Evolutionary conservation across 2,888 invertebrate species (phyloP).

Genomic region (Melieria crassipennis): DNA sequence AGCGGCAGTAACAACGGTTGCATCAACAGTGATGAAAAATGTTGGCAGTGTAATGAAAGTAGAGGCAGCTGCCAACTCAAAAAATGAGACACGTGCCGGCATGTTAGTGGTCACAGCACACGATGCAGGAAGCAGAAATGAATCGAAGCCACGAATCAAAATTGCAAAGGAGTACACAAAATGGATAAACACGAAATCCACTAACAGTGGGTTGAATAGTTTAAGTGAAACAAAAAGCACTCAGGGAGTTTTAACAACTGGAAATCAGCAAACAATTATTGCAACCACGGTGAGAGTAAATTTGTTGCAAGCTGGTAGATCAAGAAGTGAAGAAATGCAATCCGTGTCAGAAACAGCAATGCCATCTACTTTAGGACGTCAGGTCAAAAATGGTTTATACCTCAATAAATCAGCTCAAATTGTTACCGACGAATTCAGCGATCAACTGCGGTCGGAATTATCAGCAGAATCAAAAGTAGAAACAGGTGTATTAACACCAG

Average conservation of each 20-base stretch:
- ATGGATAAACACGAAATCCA: slow-evolving; percentile 35
- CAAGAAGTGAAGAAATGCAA: not conserved
- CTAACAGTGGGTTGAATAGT: slow-evolving; percentile 9
- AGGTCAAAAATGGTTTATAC: slow-evolving; percentile 56
- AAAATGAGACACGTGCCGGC: slow-evolving; percentile 23
- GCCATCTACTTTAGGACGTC: slow-evolving; percentile 48
- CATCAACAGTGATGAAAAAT: slow-evolving; percentile 31
- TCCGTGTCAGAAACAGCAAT: slow-evolving; percentile 26
- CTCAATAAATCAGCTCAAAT: slow-evolving; percentile 61
- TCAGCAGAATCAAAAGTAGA: not conserved
- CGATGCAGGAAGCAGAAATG: not conserved
- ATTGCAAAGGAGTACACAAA: slow-evolving; percentile 43
- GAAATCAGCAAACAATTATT: slow-evolving; percentile 14
- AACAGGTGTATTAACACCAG: not conserved
- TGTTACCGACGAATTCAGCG: slow-evolving; percentile 52
- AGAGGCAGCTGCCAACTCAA: slow-evolving; percentile 12
- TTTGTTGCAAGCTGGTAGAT: not conserved
- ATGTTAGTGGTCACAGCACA: slow-evolving; percentile 36
- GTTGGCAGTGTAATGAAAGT: slow-evolving; percentile 1
- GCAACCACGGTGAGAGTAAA: slow-evolving; percentile 29
- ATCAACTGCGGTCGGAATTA: slow-evolving; percentile 1
- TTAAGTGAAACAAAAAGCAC: too few species aligned
- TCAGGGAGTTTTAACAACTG: not conserved
- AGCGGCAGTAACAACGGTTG: slow-evolving; percentile 32
- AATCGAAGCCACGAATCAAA: slow-evolving; percentile 40